Conservation (phyloP, 64 coral and sea anemone genomes). For the Stylophora pistillata region DNA sequence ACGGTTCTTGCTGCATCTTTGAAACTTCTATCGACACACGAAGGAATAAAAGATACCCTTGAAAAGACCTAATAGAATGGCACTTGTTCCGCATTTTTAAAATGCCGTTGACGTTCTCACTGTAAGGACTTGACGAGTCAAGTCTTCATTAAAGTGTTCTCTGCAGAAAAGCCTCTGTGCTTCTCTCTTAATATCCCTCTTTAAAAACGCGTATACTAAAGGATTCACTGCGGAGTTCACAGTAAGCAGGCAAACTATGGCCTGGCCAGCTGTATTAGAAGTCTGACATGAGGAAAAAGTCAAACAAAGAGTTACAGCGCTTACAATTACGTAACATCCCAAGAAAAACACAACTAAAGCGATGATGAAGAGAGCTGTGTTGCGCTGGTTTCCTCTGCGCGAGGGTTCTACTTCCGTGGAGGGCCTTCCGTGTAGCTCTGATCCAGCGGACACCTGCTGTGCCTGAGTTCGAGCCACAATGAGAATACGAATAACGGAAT, state of each 20-base stretch:
- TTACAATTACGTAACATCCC: background rate
- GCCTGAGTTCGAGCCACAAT: background rate
- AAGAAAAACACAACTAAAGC: conserved; percentile 2
- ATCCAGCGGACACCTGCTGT: background rate
- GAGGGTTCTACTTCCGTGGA: no score
- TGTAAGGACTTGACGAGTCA: no score
- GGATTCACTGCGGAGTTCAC: background rate
- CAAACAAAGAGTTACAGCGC: background rate
- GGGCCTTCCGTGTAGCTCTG: background rate
- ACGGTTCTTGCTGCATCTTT: no score
- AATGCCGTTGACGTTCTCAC: no score
- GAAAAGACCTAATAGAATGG: no score
- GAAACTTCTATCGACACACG: no score
- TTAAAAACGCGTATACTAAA: conserved; percentile 3
- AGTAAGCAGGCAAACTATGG: background rate
- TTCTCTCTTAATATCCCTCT: background rate
- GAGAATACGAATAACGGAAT: conserved; percentile 3
- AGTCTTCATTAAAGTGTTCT: background rate
- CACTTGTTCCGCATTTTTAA: no score
- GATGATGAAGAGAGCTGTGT: background rate
- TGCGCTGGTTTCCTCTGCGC: background rate
- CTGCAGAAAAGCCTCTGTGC: background rate
- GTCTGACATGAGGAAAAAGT: background rate
- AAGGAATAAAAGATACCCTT: no score
- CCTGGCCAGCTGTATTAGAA: background rate